Percentiles rank a stretch among this genome's conserved stretches.
These are phyloP conservation scores for Dione juno DNA, from an alignment of 2,888 invertebrate species.

Conservation along the genomic window DNA sequence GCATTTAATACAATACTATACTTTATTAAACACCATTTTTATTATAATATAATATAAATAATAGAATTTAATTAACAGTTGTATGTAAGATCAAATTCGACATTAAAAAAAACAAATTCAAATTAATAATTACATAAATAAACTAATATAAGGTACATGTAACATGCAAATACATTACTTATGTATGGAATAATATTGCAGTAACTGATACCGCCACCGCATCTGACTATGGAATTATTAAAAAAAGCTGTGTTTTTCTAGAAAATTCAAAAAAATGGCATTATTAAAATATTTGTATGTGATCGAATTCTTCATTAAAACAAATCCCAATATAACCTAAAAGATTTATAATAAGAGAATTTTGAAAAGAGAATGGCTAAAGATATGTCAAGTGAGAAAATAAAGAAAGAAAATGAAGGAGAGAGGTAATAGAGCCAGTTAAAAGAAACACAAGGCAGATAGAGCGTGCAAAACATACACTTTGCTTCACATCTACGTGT, in stretches of 20 bases:
- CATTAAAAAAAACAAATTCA: too few species aligned
- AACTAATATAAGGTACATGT: not conserved
- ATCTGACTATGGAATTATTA: not conserved
- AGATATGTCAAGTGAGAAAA: slow-evolving; percentile 15
- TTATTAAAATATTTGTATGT: not conserved
- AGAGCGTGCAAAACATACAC: slow-evolving; percentile 78
- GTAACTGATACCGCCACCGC: not conserved
- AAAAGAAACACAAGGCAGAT: slow-evolving; percentile 49
- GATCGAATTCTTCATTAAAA: not conserved
- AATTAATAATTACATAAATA: not conserved
- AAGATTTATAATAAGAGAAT: too few species aligned
- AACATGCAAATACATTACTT: slow-evolving; percentile 2
- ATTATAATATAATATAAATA: too few species aligned
- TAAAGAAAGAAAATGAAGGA: too few species aligned
- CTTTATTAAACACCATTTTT: too few species aligned
- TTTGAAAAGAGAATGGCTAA: slow-evolving; percentile 17
- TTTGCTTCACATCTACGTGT: slow-evolving; percentile 68
- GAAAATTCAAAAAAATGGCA: slow-evolving; percentile 3
- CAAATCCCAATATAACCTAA: not conserved
- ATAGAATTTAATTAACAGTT: too few species aligned
- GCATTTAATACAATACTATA: too few species aligned
- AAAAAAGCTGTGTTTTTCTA: slow-evolving; percentile 4
- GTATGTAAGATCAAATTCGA: too few species aligned
- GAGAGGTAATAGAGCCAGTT: too few species aligned
- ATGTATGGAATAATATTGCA: not conserved